Evolutionary conservation across 2,888 invertebrate genomes (phyloP).

Genomic region (Patella depressa): DNA sequence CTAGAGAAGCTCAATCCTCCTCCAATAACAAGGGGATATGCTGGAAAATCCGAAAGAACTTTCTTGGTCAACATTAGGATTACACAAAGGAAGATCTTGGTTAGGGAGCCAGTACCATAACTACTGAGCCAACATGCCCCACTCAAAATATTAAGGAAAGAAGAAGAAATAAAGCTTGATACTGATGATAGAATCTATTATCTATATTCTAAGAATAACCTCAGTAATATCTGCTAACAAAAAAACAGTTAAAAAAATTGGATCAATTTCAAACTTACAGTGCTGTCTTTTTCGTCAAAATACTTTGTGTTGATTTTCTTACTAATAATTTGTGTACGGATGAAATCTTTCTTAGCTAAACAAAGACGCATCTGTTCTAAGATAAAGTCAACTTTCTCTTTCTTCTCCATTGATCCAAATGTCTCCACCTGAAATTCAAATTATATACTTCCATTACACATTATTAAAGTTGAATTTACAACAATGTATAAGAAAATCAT

Average conservation of each 20-base stretch:
- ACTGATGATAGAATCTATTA: no score
- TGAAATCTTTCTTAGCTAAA: constrained; percentile 93
- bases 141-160: no score
- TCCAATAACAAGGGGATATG: no score
- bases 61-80: neutral
- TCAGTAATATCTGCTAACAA: neutral
- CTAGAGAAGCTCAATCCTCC: no score
- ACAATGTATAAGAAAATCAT: neutral
- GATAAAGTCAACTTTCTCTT: constrained; percentile 95
- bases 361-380: constrained; percentile 99
- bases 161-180: no score
- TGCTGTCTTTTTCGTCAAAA: constrained; percentile 88
- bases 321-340: constrained; percentile 97
- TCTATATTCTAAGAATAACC: neutral
- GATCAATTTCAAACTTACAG: constrained; percentile 69
- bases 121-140: no score
- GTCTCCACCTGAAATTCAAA: constrained; percentile 81
- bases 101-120: no score
- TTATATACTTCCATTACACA: no score
- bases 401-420: constrained; percentile 98
- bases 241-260: neutral
- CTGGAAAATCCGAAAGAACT: neutral
- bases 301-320: constrained; percentile 98
- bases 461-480: neutral
- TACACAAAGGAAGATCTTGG: no score